Conservation (phyloP, 2,888 invertebrate genomes). For the Sialis fuliginosa region DNA sequence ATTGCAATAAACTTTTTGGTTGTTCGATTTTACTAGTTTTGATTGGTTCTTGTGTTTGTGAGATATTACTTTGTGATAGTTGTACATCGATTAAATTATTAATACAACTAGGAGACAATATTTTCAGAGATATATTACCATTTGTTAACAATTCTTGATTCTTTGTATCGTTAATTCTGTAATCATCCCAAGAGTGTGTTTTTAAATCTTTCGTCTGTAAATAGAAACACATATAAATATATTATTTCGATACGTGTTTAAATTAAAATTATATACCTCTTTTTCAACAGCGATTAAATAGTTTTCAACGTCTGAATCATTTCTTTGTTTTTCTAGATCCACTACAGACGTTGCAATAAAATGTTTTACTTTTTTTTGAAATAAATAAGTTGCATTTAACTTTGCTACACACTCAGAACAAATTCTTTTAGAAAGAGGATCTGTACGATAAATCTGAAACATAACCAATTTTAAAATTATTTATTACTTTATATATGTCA, state of each 20-base stretch:
- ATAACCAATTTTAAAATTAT: not conserved
- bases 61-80: not conserved
- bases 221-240: not conserved
- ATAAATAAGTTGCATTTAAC: slow-evolving; percentile 2
- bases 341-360: not conserved
- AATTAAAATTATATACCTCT: not conserved
- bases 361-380: not conserved
- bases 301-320: not conserved
- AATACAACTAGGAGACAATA: not conserved
- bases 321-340: not conserved
- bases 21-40: not conserved
- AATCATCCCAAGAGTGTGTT: not conserved
- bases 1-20: slow-evolving; percentile 3
- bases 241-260: not conserved
- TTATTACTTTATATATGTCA: not conserved
- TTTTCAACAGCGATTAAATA: slow-evolving; percentile 1
- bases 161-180: not conserved
- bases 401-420: not conserved
- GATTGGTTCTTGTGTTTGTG: not conserved
- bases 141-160: not conserved
- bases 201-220: not conserved
- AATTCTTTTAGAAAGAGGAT: slow-evolving; percentile 4
- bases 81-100: not conserved
- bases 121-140: not conserved
- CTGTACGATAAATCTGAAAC: slow-evolving; percentile 5